These are phyloP conservation scores for Rutilus rutilus DNA, from an alignment of 2,113 vertebrate genomes.

Conservation along the genomic window DNA sequence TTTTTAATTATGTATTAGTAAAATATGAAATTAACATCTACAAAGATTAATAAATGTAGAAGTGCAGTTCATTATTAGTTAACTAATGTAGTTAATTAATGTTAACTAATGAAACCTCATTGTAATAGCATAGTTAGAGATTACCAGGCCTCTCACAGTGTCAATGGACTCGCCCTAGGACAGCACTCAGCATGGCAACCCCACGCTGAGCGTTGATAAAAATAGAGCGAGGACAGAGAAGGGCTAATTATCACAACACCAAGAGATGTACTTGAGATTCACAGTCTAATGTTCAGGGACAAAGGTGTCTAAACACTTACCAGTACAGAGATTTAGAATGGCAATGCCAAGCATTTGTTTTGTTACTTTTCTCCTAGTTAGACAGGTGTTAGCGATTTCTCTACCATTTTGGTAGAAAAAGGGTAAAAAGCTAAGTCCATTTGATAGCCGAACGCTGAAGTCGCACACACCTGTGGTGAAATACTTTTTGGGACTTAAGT, in stretches of 20 bases:
- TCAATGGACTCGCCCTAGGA: conserved; percentile 60
- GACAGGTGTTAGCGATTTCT: neutral
- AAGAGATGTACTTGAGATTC: conserved; percentile 39
- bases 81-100: too few species aligned
- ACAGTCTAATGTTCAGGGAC: conserved; percentile 15
- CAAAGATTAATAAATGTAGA: too few species aligned
- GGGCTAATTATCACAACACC: conserved; percentile 59
- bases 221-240: conserved; percentile 55
- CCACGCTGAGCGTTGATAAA: conserved; percentile 53
- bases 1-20: too few species aligned
- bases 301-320: neutral
- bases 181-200: conserved; percentile 47
- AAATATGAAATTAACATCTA: too few species aligned
- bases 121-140: conserved; percentile 39
- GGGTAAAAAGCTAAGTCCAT: neutral
- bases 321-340: neutral
- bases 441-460: conserved; percentile 10
- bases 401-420: neutral
- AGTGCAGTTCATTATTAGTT: too few species aligned
- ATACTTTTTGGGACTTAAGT: conserved; percentile 34
- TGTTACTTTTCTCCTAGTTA: neutral
- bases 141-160: conserved; percentile 50
- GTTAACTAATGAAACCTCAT: too few species aligned
- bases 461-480: neutral
- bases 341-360: neutral